A percentile compares a stretch with the other conserved stretches of the same genome.
These are phyloP conservation scores for Cheilosia scutellata DNA, from an alignment of 2,888 invertebrate species.

Conservation along the genomic window DNA sequence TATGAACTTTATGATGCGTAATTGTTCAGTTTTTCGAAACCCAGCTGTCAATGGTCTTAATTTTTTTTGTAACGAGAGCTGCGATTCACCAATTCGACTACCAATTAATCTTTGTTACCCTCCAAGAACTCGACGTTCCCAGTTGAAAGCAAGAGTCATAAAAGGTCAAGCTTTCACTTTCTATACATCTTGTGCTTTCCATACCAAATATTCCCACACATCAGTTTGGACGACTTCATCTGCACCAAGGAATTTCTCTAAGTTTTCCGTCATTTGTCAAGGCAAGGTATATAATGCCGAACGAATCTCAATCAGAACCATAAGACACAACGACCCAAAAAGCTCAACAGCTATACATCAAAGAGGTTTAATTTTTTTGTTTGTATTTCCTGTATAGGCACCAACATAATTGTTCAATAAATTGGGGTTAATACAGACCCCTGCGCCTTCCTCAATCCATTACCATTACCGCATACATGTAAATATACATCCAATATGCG, in stretches of 20 bases:
- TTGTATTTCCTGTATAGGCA: not conserved
- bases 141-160: not conserved
- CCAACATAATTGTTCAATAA: conserved; percentile 17
- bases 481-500: not conserved
- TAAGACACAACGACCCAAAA: conserved; percentile 23
- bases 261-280: conserved; percentile 19
- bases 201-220: conserved; percentile 13
- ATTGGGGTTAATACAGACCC: conserved; percentile 26
- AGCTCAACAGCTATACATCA: not conserved
- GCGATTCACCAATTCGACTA: not conserved
- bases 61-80: not conserved
- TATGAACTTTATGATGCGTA: no score
- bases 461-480: not conserved
- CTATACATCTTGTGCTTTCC: not conserved
- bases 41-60: not conserved
- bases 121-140: not conserved
- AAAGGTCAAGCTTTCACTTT: conserved; percentile 21
- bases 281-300: not conserved
- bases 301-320: not conserved
- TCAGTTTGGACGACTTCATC: not conserved
- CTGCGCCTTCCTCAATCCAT: not conserved
- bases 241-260: conserved; percentile 5
- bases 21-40: no score
- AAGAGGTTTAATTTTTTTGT: not conserved
- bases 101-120: conserved; percentile 3